Conservation (phyloP, 2,113 vertebrate genomes). For the Nesospiza acunhae region DNA sequence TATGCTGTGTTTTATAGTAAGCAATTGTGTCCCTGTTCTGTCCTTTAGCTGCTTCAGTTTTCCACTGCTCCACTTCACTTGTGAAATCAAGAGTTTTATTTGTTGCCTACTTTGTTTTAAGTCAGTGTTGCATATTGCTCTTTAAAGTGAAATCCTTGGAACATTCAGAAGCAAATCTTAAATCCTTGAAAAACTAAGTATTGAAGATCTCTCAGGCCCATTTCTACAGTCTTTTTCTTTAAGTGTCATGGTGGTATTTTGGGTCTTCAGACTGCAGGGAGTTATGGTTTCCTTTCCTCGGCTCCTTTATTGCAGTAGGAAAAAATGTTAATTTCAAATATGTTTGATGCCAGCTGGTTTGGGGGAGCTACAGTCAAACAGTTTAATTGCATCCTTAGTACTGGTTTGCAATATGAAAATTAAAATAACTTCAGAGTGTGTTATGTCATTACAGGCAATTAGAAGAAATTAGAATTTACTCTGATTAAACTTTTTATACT, state of each 20-base stretch:
- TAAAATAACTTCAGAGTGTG: not conserved
- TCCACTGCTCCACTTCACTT: not conserved
- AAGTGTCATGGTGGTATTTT: not conserved
- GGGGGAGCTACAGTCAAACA: not conserved
- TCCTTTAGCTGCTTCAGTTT: not conserved
- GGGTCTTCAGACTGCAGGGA: not conserved
- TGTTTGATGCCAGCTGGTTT: not conserved
- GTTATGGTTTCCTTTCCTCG: not conserved
- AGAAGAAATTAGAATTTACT: not conserved
- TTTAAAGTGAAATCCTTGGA: not conserved
- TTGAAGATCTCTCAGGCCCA: not conserved
- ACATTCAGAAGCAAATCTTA: not conserved
- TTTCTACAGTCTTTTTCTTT: not conserved
- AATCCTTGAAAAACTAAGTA: not conserved
- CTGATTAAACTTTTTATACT: not conserved
- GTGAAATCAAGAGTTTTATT: not conserved
- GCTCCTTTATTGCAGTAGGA: not conserved
- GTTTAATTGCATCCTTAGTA: not conserved
- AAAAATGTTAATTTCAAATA: slow-evolving; percentile 19
- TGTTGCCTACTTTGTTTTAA: not conserved
- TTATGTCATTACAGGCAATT: not conserved
- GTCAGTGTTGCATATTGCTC: not conserved
- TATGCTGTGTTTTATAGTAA: not conserved
- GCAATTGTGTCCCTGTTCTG: not conserved
- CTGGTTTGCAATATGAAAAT: not conserved